phyloP scores from a whole-genome alignment of 2,888 invertebrate genomes.

The Thelaira solivaga region DNA sequence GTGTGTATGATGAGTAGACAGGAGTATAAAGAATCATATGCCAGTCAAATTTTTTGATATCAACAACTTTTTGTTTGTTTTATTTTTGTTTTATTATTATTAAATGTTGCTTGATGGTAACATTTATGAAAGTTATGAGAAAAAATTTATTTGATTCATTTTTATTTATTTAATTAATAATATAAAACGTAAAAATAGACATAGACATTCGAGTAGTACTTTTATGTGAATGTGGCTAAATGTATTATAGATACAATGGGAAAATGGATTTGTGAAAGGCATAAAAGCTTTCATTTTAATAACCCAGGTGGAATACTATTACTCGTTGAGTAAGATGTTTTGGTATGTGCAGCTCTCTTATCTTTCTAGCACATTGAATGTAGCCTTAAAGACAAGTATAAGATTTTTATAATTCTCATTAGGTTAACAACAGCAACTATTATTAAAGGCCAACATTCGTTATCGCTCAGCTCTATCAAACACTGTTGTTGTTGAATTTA shows the following conservation, averaged over 20 bases:
- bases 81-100: too few species aligned
- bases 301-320: background rate
- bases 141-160: conserved; percentile 20
- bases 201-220: background rate
- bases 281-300: background rate
- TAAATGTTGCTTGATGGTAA: conserved; percentile 41
- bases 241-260: background rate
- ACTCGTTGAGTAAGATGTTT: too few species aligned
- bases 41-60: conserved; percentile 48
- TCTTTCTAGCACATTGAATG: too few species aligned
- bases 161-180: conserved; percentile 46
- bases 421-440: too few species aligned
- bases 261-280: conserved; percentile 21
- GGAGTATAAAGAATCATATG: conserved; percentile 43
- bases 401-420: too few species aligned
- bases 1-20: conserved; percentile 55
- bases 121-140: conserved; percentile 60
- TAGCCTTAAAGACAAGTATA: too few species aligned
- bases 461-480: too few species aligned
- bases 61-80: conserved; percentile 46
- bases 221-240: background rate
- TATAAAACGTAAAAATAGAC: conserved; percentile 24
- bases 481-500: too few species aligned
- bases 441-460: too few species aligned
- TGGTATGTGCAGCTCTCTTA: too few species aligned